Percentiles rank a stretch among this genome's conserved stretches.
These are phyloP conservation scores for Drosophila murphyi DNA, from an alignment of 1,140 invertebrate genomes.

Conservation along the genomic window DNA sequence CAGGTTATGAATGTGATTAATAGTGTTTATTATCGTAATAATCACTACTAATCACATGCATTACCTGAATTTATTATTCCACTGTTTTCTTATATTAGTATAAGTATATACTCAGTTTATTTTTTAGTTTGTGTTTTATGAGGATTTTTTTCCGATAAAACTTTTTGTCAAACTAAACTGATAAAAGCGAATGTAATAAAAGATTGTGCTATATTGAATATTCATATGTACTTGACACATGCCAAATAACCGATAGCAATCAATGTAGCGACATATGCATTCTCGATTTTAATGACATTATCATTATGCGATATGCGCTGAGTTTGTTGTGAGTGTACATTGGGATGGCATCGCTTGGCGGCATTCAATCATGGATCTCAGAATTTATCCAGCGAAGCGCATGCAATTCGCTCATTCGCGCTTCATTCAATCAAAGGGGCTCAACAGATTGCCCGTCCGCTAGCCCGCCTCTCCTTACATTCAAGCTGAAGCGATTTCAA, in stretches of 20 bases:
- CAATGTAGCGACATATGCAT: constrained; percentile 1
- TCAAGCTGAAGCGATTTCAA: constrained; percentile 79
- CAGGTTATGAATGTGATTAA: too few species aligned
- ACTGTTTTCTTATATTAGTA: too few species aligned
- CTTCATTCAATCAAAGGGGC: constrained; percentile 72
- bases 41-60: too few species aligned
- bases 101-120: too few species aligned
- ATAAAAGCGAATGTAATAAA: too few species aligned
- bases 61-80: too few species aligned
- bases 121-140: too few species aligned
- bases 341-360: constrained; percentile 16
- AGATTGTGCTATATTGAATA: not conserved
- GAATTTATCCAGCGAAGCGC: constrained; percentile 50
- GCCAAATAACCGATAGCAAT: not conserved
- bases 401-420: constrained; percentile 66
- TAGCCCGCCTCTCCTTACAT: constrained; percentile 56
- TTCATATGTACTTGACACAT: not conserved
- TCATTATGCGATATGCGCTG: constrained; percentile 28
- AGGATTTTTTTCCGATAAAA: too few species aligned
- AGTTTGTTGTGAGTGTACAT: constrained; percentile 31
- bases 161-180: too few species aligned
- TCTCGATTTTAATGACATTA: constrained; percentile 37
- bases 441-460: constrained; percentile 82
- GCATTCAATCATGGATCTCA: constrained; percentile 33
- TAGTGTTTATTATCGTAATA: too few species aligned